Evolutionary conservation across 2,888 invertebrate species (phyloP), one percentile per base, ranked within the genome.

Genomic region (Theretra japonica): DNA sequence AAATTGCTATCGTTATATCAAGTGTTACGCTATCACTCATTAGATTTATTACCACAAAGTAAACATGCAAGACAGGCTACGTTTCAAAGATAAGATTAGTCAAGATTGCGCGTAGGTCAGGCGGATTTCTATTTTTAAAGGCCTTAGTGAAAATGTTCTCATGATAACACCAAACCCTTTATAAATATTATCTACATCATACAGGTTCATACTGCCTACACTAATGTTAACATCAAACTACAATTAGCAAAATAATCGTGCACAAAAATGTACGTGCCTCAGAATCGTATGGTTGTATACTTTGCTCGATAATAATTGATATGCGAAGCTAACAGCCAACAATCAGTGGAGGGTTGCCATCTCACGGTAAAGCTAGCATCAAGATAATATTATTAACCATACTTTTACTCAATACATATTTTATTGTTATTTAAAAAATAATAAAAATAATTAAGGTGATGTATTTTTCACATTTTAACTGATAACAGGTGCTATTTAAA

Each of bases 11-110:
- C 56, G 53, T 62, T 56, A 56, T 70, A 33, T 11, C 19, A 56
- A 70, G 30, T 62, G 59, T 50, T 59, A 71, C 56, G 65, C 23
- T 71, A 65, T 71, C 70, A 25, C 62, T 17, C 21, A 33, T 71
- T 65, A 56, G 25, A 57, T 56, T 56, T 71, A 25, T 71, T 65
- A 65, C 50, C 19, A 21, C 33, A 33, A 70, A 56, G 25, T 62
- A 53, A 33, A 62, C 70, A 62, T 71, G 70, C 70, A 71, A 19
- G 56, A 71, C 41, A 56, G 33, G 33, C 33, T 60, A 70, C 28
- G 25, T 70, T 65, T 23, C 28, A 60, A 62, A 50, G 70, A 71
- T 53, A 65, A 65, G 33, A 71, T 71, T 71, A 71, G 62, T 65
- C 56, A 71, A 65, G 65, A 65, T 65, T 65, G 65, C 48, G 48